Percentiles rank a stretch among this genome's conserved stretches.
phyloP scores from a whole-genome alignment of 1,140 invertebrate species.

The Trinorchestia longiramus region DNA sequence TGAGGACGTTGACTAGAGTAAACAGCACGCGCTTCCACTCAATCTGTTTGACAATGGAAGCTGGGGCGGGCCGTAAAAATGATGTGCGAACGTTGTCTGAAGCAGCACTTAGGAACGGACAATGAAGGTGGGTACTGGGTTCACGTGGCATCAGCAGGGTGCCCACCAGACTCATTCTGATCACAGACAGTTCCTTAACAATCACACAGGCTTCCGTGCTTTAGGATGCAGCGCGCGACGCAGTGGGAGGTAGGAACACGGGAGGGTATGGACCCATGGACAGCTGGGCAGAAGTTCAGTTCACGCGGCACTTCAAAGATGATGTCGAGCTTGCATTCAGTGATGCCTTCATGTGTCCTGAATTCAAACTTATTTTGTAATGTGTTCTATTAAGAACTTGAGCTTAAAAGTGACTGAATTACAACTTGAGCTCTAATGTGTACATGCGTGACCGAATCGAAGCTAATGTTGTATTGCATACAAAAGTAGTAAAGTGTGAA shows the following conservation, averaged over 20 bases:
- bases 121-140: not conserved
- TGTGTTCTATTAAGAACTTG: no score
- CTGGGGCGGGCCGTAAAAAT: not conserved
- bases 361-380: no score
- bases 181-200: conserved; percentile 10
- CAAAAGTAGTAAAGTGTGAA: no score
- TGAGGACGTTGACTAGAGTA: not conserved
- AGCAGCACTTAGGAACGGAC: not conserved
- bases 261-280: not conserved
- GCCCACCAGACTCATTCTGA: not conserved
- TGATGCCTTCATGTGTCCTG: no score
- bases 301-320: not conserved
- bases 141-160: conserved; percentile 33
- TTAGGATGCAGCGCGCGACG: not conserved
- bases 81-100: not conserved
- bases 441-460: no score
- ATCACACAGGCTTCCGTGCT: not conserved
- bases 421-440: no score
- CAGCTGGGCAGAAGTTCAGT: not conserved
- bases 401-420: no score
- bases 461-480: no score
- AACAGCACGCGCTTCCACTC: not conserved
- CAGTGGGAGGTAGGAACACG: not conserved
- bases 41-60: not conserved
- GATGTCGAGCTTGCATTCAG: not conserved